These are phyloP conservation scores for Sparidentex hasta DNA, from an alignment of 2,797 vertebrate genomes.

Conservation along the genomic window DNA sequence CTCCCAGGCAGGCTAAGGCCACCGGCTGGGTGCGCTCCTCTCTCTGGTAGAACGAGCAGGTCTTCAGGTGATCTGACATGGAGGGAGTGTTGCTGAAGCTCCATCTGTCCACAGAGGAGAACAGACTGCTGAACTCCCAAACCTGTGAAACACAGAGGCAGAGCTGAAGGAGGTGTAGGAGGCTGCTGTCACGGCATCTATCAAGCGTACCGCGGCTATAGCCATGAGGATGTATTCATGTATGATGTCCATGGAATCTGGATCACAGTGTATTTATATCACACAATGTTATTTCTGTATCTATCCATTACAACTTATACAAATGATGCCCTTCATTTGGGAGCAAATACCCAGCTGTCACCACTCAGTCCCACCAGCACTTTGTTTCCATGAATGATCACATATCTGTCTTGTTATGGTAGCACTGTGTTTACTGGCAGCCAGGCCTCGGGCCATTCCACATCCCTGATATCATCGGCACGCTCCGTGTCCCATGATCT, in stretches of 20 bases:
- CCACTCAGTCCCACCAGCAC: slow-evolving; percentile 42
- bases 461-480: slow-evolving; percentile 61
- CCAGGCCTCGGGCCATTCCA: slow-evolving; percentile 64
- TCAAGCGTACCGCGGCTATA: slow-evolving; percentile 8
- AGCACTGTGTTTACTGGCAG: slow-evolving; percentile 50
- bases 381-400: slow-evolving; percentile 67
- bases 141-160: slow-evolving; percentile 82
- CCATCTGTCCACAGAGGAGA: slow-evolving; percentile 92
- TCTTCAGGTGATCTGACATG: slow-evolving; percentile 94
- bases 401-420: slow-evolving; percentile 58
- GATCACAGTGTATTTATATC: slow-evolving; percentile 50
- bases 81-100: slow-evolving; percentile 83
- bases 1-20: slow-evolving; percentile 87
- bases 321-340: slow-evolving; percentile 53
- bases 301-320: slow-evolving; percentile 33
- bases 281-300: slow-evolving; percentile 52
- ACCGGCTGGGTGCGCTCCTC: slow-evolving; percentile 87
- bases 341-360: slow-evolving; percentile 75
- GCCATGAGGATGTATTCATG: slow-evolving; percentile 28
- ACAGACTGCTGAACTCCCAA: slow-evolving; percentile 95
- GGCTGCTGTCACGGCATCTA: slow-evolving; percentile 32
- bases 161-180: slow-evolving; percentile 27
- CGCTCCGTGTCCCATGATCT: slow-evolving; percentile 45
- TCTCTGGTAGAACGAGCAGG: slow-evolving; percentile 90
- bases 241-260: slow-evolving; percentile 44